Percentiles rank a stretch among this genome's conserved stretches.
Evolutionary conservation across 2,113 vertebrate genomes (phyloP).

Genomic region (Numenius arquata): DNA sequence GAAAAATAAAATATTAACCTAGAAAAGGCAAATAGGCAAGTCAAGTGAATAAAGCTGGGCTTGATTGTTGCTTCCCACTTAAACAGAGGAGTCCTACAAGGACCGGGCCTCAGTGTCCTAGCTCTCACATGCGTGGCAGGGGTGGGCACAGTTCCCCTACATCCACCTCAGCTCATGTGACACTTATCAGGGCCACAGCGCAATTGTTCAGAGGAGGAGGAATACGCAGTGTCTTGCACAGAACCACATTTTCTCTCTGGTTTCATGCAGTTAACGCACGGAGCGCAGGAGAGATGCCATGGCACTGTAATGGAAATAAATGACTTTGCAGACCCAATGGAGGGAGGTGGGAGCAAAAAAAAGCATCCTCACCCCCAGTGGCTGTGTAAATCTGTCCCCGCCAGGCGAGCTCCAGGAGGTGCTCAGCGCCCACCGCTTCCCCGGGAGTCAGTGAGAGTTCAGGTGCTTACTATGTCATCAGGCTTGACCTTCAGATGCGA

Average conservation of each 20-base stretch:
- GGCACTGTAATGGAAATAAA: conserved; percentile 11
- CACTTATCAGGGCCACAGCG: not conserved
- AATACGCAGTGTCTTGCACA: not conserved
- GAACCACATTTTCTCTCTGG: not conserved
- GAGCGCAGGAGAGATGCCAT: not conserved
- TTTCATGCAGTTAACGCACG: not conserved
- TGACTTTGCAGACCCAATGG: not conserved
- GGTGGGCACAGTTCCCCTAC: rapidly evolving
- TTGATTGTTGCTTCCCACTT: not conserved
- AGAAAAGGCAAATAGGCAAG: not conserved
- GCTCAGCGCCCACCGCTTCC: not conserved
- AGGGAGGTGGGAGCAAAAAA: not conserved
- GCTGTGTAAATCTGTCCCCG: conserved; percentile 9
- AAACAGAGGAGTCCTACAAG: not conserved
- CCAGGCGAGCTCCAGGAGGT: not conserved
- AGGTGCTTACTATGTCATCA: conserved; percentile 51
- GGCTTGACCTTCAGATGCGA: conserved; percentile 45
- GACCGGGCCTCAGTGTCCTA: rapidly evolving
- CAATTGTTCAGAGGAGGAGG: not conserved
- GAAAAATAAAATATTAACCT: not conserved
- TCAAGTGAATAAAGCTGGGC: not conserved
- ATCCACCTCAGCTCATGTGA: not conserved
- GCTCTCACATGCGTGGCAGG: not conserved
- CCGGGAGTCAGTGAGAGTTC: conserved; percentile 50
- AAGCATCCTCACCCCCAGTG: not conserved